These are phyloP conservation scores for Tenebrosternarchus preto DNA, from an alignment of 2,113 vertebrate genomes.

Conservation along the genomic window DNA sequence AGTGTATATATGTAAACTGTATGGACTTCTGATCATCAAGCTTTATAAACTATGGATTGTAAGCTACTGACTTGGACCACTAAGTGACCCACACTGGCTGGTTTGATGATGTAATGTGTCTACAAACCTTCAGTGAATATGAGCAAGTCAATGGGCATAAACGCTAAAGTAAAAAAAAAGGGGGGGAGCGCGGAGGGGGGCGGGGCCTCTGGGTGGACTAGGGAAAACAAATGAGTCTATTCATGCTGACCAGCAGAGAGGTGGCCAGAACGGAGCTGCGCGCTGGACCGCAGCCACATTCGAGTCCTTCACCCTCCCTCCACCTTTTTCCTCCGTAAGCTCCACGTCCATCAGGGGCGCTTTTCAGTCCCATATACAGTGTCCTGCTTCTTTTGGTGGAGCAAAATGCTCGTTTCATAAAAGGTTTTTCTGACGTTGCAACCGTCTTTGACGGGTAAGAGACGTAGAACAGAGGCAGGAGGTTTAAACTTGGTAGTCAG, in stretches of 20 bases:
- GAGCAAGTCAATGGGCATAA: not conserved
- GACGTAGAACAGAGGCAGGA: not conserved
- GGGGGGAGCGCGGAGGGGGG: not conserved
- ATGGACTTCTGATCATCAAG: too few relatives aligned
- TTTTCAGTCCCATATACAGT: slow-evolving; percentile 36
- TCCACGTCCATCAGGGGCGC: slow-evolving; percentile 38
- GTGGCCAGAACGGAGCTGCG: slow-evolving; percentile 34
- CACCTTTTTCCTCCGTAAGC: slow-evolving; percentile 6
- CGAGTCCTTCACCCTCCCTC: slow-evolving; percentile 14
- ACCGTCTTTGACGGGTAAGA: not conserved
- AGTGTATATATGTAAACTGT: not conserved
- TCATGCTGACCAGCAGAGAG: slow-evolving; percentile 40
- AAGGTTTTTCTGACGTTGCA: not conserved
- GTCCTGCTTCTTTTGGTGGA: slow-evolving; percentile 14
- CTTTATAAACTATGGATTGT: too few relatives aligned
- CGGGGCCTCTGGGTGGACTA: not conserved
- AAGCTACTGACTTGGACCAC: not conserved
- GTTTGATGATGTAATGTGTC: not conserved
- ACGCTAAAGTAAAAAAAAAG: not conserved
- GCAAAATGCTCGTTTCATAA: not conserved
- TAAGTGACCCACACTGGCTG: not conserved
- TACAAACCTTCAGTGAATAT: not conserved
- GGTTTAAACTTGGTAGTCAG: not conserved
- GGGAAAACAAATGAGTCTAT: slow-evolving; percentile 55
- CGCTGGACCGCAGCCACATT: slow-evolving; percentile 35